Evolutionary conservation across 2,113 vertebrate genomes (phyloP).

Genomic region (Phainopepla nitens): DNA sequence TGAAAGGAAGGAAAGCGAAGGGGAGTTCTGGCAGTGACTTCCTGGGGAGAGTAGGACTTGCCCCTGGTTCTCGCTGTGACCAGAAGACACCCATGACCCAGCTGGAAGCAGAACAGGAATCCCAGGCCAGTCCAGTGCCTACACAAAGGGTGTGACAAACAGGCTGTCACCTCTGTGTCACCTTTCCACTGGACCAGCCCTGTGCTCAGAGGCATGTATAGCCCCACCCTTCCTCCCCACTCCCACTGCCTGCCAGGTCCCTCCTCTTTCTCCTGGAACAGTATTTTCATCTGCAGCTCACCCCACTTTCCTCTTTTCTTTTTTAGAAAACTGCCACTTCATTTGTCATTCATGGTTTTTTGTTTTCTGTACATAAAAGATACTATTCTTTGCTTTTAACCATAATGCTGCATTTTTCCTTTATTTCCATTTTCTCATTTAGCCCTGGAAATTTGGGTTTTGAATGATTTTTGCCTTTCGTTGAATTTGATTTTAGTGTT

Average conservation of each 20-base stretch:
- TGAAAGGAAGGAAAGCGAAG: background rate
- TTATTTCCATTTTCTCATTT: background rate
- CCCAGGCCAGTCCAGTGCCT: accelerated
- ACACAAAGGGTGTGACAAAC: background rate
- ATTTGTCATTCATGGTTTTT: background rate
- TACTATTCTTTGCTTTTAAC: background rate
- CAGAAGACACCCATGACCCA: background rate
- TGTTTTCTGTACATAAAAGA: background rate
- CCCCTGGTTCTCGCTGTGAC: accelerated
- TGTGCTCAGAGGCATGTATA: background rate
- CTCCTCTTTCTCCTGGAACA: background rate
- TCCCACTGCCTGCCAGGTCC: background rate
- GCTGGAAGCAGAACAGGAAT: accelerated
- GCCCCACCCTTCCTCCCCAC: background rate
- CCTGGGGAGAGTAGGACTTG: background rate
- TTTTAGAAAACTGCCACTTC: background rate
- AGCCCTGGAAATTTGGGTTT: background rate
- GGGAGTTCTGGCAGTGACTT: background rate
- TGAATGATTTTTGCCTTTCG: background rate
- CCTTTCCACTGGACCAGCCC: background rate
- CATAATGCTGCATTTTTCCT: background rate
- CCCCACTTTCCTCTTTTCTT: background rate
- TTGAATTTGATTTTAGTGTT: background rate
- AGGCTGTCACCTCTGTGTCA: background rate
- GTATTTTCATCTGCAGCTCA: background rate